A percentile compares a stretch with the other conserved stretches of the same genome.
Conservation (phyloP, 2,797 vertebrate species). For the Manis javanica region DNA sequence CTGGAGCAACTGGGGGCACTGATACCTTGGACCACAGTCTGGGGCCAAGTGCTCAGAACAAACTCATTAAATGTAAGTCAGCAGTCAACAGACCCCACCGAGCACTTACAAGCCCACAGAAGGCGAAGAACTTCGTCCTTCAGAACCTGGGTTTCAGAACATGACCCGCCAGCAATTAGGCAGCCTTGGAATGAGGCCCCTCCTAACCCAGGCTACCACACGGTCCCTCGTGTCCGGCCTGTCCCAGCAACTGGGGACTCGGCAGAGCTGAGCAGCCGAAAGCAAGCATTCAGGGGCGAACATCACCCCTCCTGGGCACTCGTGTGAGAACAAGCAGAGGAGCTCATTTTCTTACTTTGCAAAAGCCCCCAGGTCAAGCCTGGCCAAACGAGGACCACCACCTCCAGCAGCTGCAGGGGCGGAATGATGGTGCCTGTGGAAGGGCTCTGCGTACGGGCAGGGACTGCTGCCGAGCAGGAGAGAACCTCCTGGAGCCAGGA, state of each 20-base stretch:
- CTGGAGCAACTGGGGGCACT: neutral
- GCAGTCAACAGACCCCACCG: neutral
- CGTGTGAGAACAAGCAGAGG: neutral
- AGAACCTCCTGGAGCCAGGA: neutral
- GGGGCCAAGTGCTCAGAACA: neutral
- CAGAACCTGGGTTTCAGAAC: neutral
- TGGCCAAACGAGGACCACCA: neutral
- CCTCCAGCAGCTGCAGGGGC: neutral
- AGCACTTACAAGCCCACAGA: neutral
- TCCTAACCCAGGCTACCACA: neutral
- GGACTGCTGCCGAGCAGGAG: too few relatives aligned
- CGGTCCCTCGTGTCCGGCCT: neutral
- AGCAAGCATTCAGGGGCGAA: neutral
- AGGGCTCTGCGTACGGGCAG: neutral
- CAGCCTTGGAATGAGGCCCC: too few relatives aligned
- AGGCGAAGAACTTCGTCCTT: neutral
- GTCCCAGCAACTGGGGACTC: neutral
- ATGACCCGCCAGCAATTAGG: neutral
- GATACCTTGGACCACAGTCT: neutral
- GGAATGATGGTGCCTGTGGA: neutral
- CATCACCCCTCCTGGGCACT: accelerated
- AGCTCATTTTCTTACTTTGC: neutral
- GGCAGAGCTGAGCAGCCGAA: neutral
- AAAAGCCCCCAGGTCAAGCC: neutral
- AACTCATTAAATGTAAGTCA: neutral